Evolutionary conservation across 2,113 vertebrate genomes (phyloP), one percentile per base, ranked within the genome.

Genomic region (Calyptomena viridis): DNA sequence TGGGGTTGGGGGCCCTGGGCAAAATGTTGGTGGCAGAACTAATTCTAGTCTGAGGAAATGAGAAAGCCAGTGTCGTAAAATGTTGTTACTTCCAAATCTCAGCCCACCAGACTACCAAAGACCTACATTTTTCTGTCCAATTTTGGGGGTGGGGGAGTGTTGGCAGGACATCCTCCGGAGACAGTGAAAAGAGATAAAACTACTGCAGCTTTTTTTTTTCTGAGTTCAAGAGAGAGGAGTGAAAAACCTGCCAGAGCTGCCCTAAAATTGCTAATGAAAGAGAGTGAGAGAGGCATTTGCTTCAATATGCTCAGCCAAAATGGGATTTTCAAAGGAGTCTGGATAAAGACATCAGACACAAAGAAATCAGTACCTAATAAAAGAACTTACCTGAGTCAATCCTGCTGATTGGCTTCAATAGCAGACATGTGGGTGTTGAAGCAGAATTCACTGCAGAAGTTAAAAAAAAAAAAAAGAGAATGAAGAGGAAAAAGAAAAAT

Each of bases 311-410:
- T 97, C 95, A 95, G 91, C 94, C 95, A 96, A 97, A 97, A 96
- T 93, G 93, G 90, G 88, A 95, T 96, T 97, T 96, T 95, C 95
- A 95, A 95, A 97, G 83, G 68, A 96, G 94, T 92, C 93, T 96
- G 93, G 95, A 96, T 93, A 97, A 97, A 96, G 95, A 97, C 95
- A 96, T 95, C 95, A 97, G 95, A 96, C 95, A 97, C 93, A 96
- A 97, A 97, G 96, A 97, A 95, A 97, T 97, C 89, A 94, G 93
- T 95, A 91, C 94, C 95, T 97, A 96, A 97, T 96, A 96, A 94
- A 96, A 93, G 95, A 95, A 96, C 93, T 96, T 97, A 97, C 95
- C 95, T 97, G 93, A 95, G 94, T 94, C 93, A 97, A 88, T 96
- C 95, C 93, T 91, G 93, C 94, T 96, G 93, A 94, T 97, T 97